Conservation (phyloP, 2,888 invertebrate species). For the Drosophila mayaguana region DNA sequence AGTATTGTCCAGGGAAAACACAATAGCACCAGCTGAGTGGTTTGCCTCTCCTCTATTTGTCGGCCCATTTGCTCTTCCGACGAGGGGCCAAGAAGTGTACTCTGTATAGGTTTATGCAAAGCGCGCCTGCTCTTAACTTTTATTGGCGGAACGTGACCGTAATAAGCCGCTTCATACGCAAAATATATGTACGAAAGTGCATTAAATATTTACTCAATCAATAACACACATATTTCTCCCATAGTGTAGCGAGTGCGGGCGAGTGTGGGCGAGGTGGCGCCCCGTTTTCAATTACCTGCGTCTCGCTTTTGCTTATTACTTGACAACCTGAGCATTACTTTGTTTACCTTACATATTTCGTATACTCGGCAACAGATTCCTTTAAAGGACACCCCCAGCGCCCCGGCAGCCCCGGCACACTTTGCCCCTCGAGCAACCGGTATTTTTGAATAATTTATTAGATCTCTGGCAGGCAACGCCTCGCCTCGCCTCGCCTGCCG, state of each 20-base stretch:
- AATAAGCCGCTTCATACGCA: conserved; percentile 66
- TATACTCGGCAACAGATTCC: conserved; percentile 21
- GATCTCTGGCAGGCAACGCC: conserved; percentile 44
- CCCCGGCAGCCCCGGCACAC: conserved; percentile 7
- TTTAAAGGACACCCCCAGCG: conserved; percentile 19
- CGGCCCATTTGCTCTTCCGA: conserved; percentile 38
- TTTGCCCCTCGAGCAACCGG: conserved; percentile 21
- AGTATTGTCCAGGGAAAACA: conserved; percentile 38
- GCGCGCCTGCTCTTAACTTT: conserved; percentile 53
- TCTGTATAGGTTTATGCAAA: conserved; percentile 37
- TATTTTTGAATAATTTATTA: conserved; percentile 65
- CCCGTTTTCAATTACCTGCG: conserved; percentile 47
- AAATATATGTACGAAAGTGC: conserved; percentile 46
- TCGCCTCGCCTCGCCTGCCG: conserved; percentile 4
- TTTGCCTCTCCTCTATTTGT: conserved; percentile 10
- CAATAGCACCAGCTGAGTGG: conserved; percentile 25
- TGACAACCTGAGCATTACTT: conserved; percentile 16
- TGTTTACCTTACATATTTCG: conserved; percentile 33
- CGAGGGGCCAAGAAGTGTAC: background rate
- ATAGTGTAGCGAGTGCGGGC: background rate
- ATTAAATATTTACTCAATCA: conserved; percentile 71
- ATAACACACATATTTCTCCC: conserved; percentile 57
- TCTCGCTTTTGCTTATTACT: conserved; percentile 2
- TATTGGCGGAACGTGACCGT: conserved; percentile 71
- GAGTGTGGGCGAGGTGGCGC: background rate